These are phyloP conservation scores for Protonibea diacanthus DNA, from an alignment of 2,797 vertebrate genomes.

Conservation along the genomic window DNA sequence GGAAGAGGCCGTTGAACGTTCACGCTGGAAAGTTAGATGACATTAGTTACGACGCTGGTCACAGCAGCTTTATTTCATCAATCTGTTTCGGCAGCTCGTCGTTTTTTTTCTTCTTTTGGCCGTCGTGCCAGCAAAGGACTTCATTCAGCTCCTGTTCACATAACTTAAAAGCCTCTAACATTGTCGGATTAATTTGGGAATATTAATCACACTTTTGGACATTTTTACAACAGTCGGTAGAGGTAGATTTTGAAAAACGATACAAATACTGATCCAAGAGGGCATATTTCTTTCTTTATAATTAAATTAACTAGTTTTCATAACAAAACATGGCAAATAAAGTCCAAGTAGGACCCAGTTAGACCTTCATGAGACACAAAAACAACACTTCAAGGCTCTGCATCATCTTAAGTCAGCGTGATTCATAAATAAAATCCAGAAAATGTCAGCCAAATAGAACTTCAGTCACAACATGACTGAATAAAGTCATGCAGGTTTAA, in stretches of 20 bases:
- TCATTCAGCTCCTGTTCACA: constrained; percentile 28
- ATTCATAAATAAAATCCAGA: constrained; percentile 25
- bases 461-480: constrained; percentile 5
- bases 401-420: constrained; percentile 14
- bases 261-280: constrained; percentile 14
- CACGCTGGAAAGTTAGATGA: constrained; percentile 63
- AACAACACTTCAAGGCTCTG: constrained; percentile 46
- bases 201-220: constrained; percentile 34
- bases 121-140: constrained; percentile 10
- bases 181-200: constrained; percentile 25
- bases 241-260: constrained; percentile 40
- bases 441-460: constrained; percentile 15
- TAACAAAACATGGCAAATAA: constrained; percentile 34
- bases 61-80: constrained; percentile 44
- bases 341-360: constrained; percentile 11
- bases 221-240: constrained; percentile 21
- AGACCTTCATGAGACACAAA: constrained; percentile 52
- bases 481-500: constrained; percentile 10
- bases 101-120: constrained; percentile 29
- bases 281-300: constrained; percentile 34
- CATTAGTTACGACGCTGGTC: constrained; percentile 52
- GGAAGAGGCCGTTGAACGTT: constrained; percentile 52
- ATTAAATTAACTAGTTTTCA: constrained; percentile 45
- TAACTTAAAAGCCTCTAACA: constrained; percentile 20
- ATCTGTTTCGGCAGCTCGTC: constrained; percentile 16